A percentile compares a stretch with the other conserved stretches of the same genome.
Evolutionary conservation across 1,140 invertebrate species (phyloP).

Genomic region (Listronotus oregonensis): DNA sequence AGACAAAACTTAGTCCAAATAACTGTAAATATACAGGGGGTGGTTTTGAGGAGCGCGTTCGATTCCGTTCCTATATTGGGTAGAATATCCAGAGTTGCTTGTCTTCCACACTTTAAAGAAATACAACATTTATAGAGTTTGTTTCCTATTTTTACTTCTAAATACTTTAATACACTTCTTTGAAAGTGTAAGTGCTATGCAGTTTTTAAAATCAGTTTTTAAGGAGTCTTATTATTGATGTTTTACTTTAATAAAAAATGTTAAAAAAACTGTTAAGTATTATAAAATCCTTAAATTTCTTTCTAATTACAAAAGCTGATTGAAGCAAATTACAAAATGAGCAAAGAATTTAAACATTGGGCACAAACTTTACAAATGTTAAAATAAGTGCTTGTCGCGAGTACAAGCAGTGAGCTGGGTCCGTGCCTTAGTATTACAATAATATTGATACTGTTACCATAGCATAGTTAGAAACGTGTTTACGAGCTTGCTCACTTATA

Average conservation of each 20-base stretch:
- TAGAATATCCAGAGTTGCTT: slow-evolving; percentile 54
- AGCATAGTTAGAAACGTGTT: slow-evolving; percentile 49
- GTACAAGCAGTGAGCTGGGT: slow-evolving; percentile 56
- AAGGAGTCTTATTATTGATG: too few species aligned
- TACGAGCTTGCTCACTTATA: slow-evolving; percentile 49
- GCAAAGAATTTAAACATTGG: not conserved
- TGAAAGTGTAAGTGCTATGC: too few species aligned
- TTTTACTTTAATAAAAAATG: too few species aligned
- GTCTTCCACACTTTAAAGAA: slow-evolving; percentile 49
- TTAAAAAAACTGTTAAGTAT: too few species aligned
- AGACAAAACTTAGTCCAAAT: slow-evolving; percentile 10
- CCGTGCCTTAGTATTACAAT: slow-evolving; percentile 59
- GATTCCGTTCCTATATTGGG: slow-evolving; percentile 51
- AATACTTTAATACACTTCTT: too few species aligned
- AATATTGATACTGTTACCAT: slow-evolving; percentile 53
- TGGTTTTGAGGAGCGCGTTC: slow-evolving; percentile 27
- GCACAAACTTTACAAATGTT: not conserved
- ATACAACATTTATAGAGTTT: not conserved
- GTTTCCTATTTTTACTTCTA: not conserved
- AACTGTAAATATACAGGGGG: slow-evolving; percentile 18
- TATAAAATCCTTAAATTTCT: too few species aligned
- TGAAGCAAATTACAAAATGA: too few species aligned
- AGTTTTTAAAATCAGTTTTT: too few species aligned
- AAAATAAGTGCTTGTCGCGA: slow-evolving; percentile 46
- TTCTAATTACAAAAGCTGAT: too few species aligned